Base-by-base conservation (phyloP, 2,113 vertebrate genomes). In the Diglossa brunneiventris region DNA sequence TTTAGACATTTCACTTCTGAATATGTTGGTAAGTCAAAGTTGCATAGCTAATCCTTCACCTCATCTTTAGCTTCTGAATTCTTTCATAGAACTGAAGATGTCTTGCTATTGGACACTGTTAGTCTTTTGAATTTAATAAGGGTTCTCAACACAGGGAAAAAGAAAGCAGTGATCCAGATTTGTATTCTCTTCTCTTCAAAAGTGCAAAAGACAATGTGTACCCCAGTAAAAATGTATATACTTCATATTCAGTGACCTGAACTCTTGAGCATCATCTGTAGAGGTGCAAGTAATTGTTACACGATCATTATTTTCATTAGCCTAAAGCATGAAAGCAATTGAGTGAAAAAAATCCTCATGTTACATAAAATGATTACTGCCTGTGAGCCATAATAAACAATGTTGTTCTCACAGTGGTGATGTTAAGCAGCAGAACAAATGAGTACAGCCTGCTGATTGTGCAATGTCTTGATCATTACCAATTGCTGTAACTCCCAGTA, bases 361-460 rank as follows among this genome's bases (percentile, higher is more conserved):
- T 98, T 98, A 97, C 95, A 91, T 97, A 96, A 98, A 98, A 97
- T 97, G 92, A 98, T 98, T 97, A 89, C 96, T 97, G 98, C 97
- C 97, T 98, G 96, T 97, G 92, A 98, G 97, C 96, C 64, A 95
- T 96, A 96, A 97, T 97, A 98, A 98, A 97, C 92, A 98, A 86
- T 90, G 94, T 93, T 96, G 69, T 95, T 96, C 92, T 96, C 56
- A 39, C 94, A 90, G 87, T 77, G 35, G 61, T 93, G 85, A 75
- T 94, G 79, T 93, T 96, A 96, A 96, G 74, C 92, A 95, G 95
- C 75, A 96, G 90, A 97, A 97, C 89, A 97, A 96, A 98, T 96
- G 94, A 97, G 66, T 53, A 70, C 79, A 94, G 96, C 86, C 94
- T 92, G 85, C 94, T 97, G 92, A 96, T 96, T 95, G 83, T 79